Base-by-base conservation (phyloP, 2,797 vertebrate species). In the Coracias cyanogaster region DNA sequence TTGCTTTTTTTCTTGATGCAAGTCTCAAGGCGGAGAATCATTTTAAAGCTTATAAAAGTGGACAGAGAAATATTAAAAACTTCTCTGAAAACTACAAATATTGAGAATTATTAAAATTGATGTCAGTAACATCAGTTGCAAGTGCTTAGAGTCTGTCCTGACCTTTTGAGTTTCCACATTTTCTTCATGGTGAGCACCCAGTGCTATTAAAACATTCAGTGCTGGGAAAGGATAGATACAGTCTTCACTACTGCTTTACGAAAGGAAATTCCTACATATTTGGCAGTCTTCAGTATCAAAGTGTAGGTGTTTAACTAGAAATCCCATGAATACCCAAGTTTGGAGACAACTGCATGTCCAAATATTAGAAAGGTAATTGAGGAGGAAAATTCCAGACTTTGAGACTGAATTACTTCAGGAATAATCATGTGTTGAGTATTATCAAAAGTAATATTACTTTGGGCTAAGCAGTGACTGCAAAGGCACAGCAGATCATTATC, bases 41-140 rank as follows among this genome's bases (percentile, higher is more conserved):
- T 98, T 97, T 98, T 98, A 98, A 98, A 98, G 98, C 98, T 98
- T 98, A 98, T 98, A 98, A 98, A 98, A 98, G 96, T 98, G 97
- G 97, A 97, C 97, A 97, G 98, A 98, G 98, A 98, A 98, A 97
- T 98, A 96, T 89, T 97, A 98, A 98, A 98, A 98, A 98, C 97
- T 97, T 98, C 97, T 98, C 98, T 97, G 98, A 97, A 97, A 98
- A 97, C 97, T 98, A 98, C 98, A 98, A 98, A 98, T 94, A 94
- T 80, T 94, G 97, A 93, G 97, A 96, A 94, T 98, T 97, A 98
- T 98, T 98, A 98, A 98, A 98, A 98, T 88, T 94, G 97, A 98
- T 98, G 98, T 96, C 97, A 94, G 97, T 97, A 97, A 97, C 97
- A 97, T 98, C 97, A 96, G 96, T 96, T 97, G 97, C 97, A 98